A percentile compares a stretch with the other conserved stretches of the same genome.
Evolutionary conservation across 1,140 invertebrate genomes (phyloP).

Genomic region (Lysiphlebus fabarum): DNA sequence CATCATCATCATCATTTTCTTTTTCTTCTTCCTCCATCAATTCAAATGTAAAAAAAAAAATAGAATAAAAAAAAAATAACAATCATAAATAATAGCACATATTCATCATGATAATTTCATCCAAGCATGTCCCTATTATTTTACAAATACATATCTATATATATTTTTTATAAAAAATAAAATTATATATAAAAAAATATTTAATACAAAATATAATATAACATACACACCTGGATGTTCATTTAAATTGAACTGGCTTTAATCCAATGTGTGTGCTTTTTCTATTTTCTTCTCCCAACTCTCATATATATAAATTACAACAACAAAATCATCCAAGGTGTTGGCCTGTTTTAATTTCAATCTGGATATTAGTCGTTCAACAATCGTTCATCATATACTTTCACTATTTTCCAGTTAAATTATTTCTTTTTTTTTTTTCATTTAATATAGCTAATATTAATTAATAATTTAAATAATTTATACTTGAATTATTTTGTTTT

Average conservation of each 20-base stretch:
- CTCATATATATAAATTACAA: too few species aligned
- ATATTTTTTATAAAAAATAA: too few species aligned
- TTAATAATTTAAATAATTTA: too few species aligned
- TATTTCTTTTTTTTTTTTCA: too few species aligned
- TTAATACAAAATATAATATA: neutral
- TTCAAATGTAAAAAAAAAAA: neutral
- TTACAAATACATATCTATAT: too few species aligned
- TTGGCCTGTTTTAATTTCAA: too few species aligned
- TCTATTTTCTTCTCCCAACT: conserved; percentile 14
- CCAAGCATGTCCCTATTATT: too few species aligned
- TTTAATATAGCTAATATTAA: too few species aligned
- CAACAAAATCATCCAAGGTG: neutral
- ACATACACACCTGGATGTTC: conserved; percentile 2
- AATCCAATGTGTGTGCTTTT: conserved; percentile 13
- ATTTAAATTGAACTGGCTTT: conserved; percentile 21
- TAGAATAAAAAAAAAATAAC: conserved; percentile 17
- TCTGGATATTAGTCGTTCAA: neutral
- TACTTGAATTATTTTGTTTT: too few species aligned
- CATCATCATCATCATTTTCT: conserved; percentile 22
- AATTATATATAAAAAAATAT: neutral
- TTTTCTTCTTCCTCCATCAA: too few species aligned
- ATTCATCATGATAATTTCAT: too few species aligned
- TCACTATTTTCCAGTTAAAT: too few species aligned
- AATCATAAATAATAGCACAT: conserved; percentile 18
- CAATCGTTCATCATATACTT: neutral